These are phyloP conservation scores for Adelosebastes latens DNA, from an alignment of 2,797 vertebrate genomes.

Conservation along the genomic window DNA sequence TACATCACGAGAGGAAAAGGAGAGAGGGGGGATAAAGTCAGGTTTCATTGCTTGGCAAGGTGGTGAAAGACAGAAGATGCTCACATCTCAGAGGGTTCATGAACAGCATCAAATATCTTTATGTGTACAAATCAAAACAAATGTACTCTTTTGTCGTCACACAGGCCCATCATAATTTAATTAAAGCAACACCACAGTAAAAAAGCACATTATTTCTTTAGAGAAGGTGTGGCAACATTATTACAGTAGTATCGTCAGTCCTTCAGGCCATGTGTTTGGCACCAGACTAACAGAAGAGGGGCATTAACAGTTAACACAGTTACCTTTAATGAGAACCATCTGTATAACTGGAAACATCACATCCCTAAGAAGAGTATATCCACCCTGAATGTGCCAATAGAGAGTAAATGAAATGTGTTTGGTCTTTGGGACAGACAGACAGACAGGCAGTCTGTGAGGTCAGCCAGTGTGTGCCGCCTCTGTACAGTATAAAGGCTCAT, in stretches of 20 bases:
- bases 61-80: neutral
- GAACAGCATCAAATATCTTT: neutral
- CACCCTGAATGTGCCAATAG: neutral
- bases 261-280: neutral
- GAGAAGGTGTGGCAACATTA: neutral
- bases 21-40: neutral
- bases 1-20: neutral
- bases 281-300: neutral
- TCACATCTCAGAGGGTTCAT: neutral
- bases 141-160: neutral
- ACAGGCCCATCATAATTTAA: neutral
- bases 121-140: neutral
- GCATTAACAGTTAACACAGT: neutral
- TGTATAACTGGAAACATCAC: neutral
- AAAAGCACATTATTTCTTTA: neutral
- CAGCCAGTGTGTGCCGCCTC: neutral
- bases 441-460: conserved; percentile 3
- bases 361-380: neutral
- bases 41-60: neutral
- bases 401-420: neutral
- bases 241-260: neutral
- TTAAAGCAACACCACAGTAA: neutral
- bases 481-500: conserved; percentile 10
- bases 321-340: neutral
- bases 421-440: neutral